Percentiles rank a stretch among this genome's conserved stretches.
Conservation (phyloP, 1,140 invertebrate genomes). For the Aleiodes sp. region DNA sequence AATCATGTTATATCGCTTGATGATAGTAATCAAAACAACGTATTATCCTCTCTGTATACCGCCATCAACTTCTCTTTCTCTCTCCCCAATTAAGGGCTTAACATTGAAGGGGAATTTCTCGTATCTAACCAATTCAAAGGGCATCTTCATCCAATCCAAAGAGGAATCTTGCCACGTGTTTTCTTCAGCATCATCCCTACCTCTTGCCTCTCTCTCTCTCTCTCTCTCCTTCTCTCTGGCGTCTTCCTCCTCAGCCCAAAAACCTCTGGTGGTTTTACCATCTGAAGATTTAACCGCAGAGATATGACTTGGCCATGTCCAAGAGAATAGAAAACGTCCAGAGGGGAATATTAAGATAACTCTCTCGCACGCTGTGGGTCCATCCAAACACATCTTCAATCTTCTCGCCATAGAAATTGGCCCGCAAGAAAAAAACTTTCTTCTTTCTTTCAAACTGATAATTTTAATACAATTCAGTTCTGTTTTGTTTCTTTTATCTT, state of each 20-base stretch:
- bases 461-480: too few species aligned
- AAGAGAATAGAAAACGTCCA: constrained; percentile 4
- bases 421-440: too few species aligned
- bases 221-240: too few species aligned
- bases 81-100: constrained; percentile 14
- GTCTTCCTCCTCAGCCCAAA: too few species aligned
- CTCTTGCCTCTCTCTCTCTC: too few species aligned
- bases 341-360: constrained; percentile 13
- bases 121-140: background rate
- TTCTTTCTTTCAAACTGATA: background rate
- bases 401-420: background rate
- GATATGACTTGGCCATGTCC: background rate
- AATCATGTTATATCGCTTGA: background rate
- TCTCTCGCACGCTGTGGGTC: constrained; percentile 10
- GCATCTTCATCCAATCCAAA: background rate
- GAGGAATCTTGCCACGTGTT: background rate
- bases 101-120: constrained; percentile 1
- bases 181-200: background rate
- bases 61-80: constrained; percentile 30
- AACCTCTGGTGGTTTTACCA: constrained; percentile 10
- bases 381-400: constrained; percentile 12
- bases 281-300: background rate
- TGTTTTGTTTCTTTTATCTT: too few species aligned
- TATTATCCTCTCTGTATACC: background rate
- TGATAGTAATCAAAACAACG: constrained; percentile 22